phyloP scores from a whole-genome alignment of 1,140 invertebrate species.

The Formica exsecta region DNA sequence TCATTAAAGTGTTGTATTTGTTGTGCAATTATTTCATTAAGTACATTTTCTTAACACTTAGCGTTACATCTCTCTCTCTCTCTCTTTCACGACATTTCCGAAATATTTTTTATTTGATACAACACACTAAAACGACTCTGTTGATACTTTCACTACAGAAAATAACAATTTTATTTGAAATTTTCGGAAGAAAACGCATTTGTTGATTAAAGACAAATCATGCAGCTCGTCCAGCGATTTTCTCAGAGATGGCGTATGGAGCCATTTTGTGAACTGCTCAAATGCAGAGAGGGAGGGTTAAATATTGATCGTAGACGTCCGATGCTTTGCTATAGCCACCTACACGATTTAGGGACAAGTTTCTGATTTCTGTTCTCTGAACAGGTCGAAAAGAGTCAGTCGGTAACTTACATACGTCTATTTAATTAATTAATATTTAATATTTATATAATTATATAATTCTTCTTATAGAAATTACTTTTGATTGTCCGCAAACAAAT shows the following conservation, averaged over 20 bases:
- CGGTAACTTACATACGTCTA: conserved; percentile 54
- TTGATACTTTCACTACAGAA: not conserved
- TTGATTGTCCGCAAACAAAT: not conserved
- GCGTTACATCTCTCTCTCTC: not conserved
- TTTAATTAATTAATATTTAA: conserved; percentile 31
- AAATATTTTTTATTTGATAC: not conserved
- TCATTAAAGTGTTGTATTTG: not conserved
- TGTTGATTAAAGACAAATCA: conserved; percentile 60
- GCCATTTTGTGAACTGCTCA: conserved; percentile 78
- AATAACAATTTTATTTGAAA: conserved; percentile 30
- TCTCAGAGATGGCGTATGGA: conserved; percentile 81
- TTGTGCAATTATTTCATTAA: conserved; percentile 16
- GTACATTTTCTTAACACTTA: not conserved
- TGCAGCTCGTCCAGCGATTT: conserved; percentile 62
- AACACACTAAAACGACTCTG: not conserved
- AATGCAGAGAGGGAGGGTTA: conserved; percentile 13
- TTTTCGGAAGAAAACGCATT: conserved; percentile 47
- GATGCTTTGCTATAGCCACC: conserved; percentile 79
- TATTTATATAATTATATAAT: no score
- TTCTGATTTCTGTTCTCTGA: conserved; percentile 51
- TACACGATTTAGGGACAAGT: conserved; percentile 70
- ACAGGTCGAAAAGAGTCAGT: conserved; percentile 21
- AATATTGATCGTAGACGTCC: conserved; percentile 80
- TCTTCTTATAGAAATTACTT: not conserved
- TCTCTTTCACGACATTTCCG: not conserved